Evolutionary conservation across 2,113 vertebrate genomes (phyloP), one percentile per base, ranked within the genome.

Genomic region (Parus major): DNA sequence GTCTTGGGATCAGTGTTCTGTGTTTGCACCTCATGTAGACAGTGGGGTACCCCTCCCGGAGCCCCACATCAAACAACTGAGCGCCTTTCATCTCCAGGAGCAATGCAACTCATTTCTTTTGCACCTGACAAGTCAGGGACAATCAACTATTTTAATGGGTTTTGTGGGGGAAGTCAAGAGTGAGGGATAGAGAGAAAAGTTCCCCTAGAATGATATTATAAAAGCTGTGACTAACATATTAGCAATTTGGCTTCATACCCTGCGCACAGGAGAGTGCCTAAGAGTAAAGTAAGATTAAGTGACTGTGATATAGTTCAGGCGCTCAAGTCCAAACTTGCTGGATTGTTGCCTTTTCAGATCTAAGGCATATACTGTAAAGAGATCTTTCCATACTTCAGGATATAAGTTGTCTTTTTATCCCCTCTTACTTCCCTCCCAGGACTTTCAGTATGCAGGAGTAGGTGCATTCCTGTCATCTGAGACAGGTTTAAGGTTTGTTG

Each of bases 81-180:
- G 19, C 1, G 16, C 61, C 94, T 97, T 97, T 97, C 72, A 95
- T 96, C 94, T 96, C 59, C 57, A 35, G 16, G 31, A 93, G 78
- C 75, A 95, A 88, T 47, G 39, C 72, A 80, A 23, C 61, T 75
- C 68, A 64, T 90, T 96, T 95, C 76, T 86, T 91, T 95, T 89
- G 82, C 95, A 96, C 91, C 88, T 94, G 92, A 97, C 93, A 97
- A 90, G 82, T 82, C 88, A 86, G 29, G 44, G 59, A 92, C 46
- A 75, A 83, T 72, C 82, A 81, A 64, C 70, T 68, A 68, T 86
- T 96, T 93, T 92, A 96, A 94, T 92, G 69, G 78, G 14, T 44
- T 82, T 93, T 75, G n/a, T 36, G 14, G 24, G 17, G 46, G 25
- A 24, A 80, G 49, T 65, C 76, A 68, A 71, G 46, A 72, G 23